Evolutionary conservation across 2,888 invertebrate genomes (phyloP).

Genomic region (Germaria angustata): DNA sequence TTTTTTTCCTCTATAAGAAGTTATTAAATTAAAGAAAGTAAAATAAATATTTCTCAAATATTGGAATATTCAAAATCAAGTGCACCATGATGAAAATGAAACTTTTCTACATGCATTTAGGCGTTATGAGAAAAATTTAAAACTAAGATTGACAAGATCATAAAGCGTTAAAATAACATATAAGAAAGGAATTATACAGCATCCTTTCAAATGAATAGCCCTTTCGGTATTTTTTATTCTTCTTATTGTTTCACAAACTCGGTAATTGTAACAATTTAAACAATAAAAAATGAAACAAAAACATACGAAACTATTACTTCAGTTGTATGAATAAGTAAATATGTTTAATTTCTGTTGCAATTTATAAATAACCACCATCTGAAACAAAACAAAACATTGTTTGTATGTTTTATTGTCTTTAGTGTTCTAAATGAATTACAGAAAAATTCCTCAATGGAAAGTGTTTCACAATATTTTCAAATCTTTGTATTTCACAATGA

Average conservation of each 20-base stretch:
- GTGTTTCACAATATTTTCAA: constrained; percentile 53
- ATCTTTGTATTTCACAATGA: neutral
- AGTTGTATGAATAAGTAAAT: constrained; percentile 15
- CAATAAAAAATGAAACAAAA: neutral
- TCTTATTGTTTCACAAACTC: constrained; percentile 21
- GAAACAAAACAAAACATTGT: neutral
- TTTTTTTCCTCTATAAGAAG: no score
- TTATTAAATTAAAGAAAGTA: no score
- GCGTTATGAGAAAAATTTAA: no score
- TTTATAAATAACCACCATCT: constrained; percentile 11
- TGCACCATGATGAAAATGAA: no score
- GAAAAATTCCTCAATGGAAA: constrained; percentile 53
- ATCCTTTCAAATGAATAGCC: neutral
- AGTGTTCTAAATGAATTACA: neutral
- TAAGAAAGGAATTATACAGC: no score
- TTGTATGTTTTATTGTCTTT: constrained; percentile 19
- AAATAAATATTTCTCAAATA: no score
- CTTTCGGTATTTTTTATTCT: neutral
- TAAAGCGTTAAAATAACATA: no score
- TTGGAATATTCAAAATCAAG: no score
- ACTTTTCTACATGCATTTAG: no score
- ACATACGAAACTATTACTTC: neutral
- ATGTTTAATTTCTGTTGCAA: constrained; percentile 10
- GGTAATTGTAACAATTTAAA: constrained; percentile 44
- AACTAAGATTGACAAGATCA: no score